Base-by-base conservation (phyloP, 2,888 invertebrate species). In the Lagria hirta region DNA sequence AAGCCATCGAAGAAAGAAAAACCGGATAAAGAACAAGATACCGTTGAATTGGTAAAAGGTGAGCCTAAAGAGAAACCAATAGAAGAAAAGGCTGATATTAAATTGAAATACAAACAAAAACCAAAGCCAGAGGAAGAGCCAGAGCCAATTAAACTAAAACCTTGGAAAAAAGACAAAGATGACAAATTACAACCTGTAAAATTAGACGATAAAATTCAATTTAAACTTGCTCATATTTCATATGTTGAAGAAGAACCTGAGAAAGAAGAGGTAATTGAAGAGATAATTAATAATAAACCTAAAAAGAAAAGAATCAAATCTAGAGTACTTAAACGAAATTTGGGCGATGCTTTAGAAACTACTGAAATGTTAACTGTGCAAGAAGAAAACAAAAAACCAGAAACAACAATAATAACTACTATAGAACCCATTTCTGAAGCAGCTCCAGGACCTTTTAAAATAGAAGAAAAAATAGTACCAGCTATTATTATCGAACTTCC, bases 281-380 rank as follows among this genome's bases (percentile, higher is more conserved):
- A 49, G 37, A 40, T 48, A 7, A 45, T 47, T 21, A 46, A 49
- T 14, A 49, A 48, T 12, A 61, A 58, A 7, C 48, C 67, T 21
- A 59, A 66, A 43, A 60, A 62, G 51, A 50, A 40, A 58, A 60
- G 49, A n/a, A 40, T 43, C 1, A 46, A 46, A 24, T 50, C 71
- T 1, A 70, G 72, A 36, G 59, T 70, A 2, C 73, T 75, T n/a
- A 74, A 71, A 43, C 74, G 72, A 53, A 62, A 66, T 1, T 50
- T 64, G 14, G 62, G 61, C 42, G 36, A 61, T 32, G 49, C 54
- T 47, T 11, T 51, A 13, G 49, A 55, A 35, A 51, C 49, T 28
- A n/a, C 50, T 21, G 37, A 50, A 27, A 42, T 46, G n/a, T 40
- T 50, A 7, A 48, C 48, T 7, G 44, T 48, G 7, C 45, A 49